Evolutionary conservation across 2,888 invertebrate species (phyloP), one percentile per base, ranked within the genome.

Genomic region (Drosophila mimica): DNA sequence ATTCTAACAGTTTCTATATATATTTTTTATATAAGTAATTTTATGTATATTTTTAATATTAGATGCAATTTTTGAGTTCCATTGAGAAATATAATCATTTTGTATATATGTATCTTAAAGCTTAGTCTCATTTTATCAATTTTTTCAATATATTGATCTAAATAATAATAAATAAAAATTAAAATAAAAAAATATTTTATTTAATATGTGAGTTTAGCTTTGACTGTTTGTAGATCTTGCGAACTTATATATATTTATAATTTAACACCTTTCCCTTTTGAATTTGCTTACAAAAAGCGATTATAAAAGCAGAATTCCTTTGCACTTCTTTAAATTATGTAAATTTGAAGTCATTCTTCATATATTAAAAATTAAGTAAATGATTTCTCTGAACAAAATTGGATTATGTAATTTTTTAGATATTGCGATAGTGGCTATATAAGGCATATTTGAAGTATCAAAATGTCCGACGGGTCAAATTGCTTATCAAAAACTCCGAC

Each of bases 401-500:
- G 17, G 28, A 3, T 5, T 28, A 17, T 5, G 3, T 49, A 49
- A 49, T 49, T 49, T 5, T 17, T 17, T 2, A 49, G 20, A 13
- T 46, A 13, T 20, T 20, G 13, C 20, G 7, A 46, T 46, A 13
- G 6, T 0, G 13, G 3, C 13, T 43, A 43, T 13, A 6, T 1
- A 13, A 43, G 13, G 7, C 43, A 13, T 20, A 7, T 20, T 46
- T 46, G 46, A 46, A 7, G 7, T 46, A 8, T 8, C 0, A 13
- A 58, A 25, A 17, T 17, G 3, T 28, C 15, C 30, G 56, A 56
- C 56, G 38, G 56, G 8, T 31, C 15, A 8, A 7, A 17, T 11
- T 2, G 0, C 15, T 31, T 13, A 25, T 8, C 4, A 13, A 33
- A 57, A 71, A 33, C 30, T 28, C 15, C 72, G 71, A 28, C 57